Percentiles rank a stretch among this genome's conserved stretches.
phyloP scores from a whole-genome alignment of 2,797 vertebrate genomes.

The Gadopsis marmoratus region DNA sequence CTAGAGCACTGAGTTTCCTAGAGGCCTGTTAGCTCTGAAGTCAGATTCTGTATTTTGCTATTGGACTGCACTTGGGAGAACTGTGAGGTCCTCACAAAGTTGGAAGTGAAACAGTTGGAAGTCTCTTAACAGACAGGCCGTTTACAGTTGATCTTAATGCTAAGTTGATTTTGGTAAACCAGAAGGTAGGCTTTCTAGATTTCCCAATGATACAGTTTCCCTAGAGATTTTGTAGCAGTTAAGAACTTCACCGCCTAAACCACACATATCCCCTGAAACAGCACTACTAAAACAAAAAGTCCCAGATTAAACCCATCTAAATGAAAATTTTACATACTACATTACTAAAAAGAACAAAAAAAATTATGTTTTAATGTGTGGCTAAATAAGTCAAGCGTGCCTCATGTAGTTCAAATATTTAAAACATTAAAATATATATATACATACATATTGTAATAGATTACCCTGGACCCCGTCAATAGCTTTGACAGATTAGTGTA shows the following conservation, averaged over 20 bases:
- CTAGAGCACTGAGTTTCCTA: conserved; percentile 64
- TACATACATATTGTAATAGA: conserved; percentile 50
- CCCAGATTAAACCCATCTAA: conserved; percentile 37
- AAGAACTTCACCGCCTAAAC: conserved; percentile 48
- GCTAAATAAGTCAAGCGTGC: conserved; percentile 45
- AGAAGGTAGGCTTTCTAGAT: conserved; percentile 63
- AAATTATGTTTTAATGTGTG: conserved; percentile 31
- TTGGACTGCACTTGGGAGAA: conserved; percentile 40
- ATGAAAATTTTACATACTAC: conserved; percentile 45
- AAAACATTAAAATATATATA: conserved; percentile 61
- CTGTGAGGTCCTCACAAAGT: conserved; percentile 64
- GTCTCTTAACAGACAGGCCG: conserved; percentile 44
- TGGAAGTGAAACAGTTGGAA: conserved; percentile 61
- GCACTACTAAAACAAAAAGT: conserved; percentile 17
- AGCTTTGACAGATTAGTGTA: conserved; percentile 78
- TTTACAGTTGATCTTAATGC: conserved; percentile 58
- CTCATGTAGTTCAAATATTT: conserved; percentile 64
- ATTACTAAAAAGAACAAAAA: conserved; percentile 41
- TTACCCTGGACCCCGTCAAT: conserved; percentile 55
- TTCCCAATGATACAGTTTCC: conserved; percentile 57
- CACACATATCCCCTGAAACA: conserved; percentile 54
- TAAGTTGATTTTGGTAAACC: conserved; percentile 70
- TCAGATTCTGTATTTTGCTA: conserved; percentile 47
- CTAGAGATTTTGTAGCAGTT: conserved; percentile 50
- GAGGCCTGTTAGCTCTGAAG: conserved; percentile 55